Evolutionary conservation across 2,888 invertebrate genomes (phyloP), one percentile per base, ranked within the genome.

Genomic region (Elmis aenea): DNA sequence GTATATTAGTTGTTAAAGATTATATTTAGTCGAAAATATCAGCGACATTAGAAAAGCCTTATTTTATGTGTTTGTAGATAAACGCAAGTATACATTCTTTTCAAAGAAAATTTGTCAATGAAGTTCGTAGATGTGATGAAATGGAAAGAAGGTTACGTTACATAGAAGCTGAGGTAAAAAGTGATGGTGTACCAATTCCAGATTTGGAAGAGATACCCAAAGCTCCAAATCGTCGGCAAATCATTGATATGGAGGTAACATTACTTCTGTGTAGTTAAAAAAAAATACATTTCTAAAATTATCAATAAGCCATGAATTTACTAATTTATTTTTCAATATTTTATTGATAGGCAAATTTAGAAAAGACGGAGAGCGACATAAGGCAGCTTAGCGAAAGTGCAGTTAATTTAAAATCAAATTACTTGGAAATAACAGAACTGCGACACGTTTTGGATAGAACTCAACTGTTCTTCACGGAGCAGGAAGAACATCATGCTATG

Each of bases 291-390:
- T n/a, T n/a, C n/a, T n/a, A n/a, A n/a, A n/a, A n/a, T n/a, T n/a
- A n/a, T n/a, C n/a, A n/a, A n/a, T n/a, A n/a, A n/a, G n/a, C n/a
- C n/a, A n/a, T n/a, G n/a, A n/a, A n/a, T n/a, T n/a, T n/a, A n/a
- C n/a, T n/a, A n/a, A n/a, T n/a, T n/a, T n/a, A n/a, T n/a, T n/a
- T n/a, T n/a, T n/a, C n/a, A n/a, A n/a, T n/a, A n/a, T n/a, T n/a
- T n/a, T n/a, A n/a, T 26, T 26, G n/a, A n/a, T 20, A 89, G 80
- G 87, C 89, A 1, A 90, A 92, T 52, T 78, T 96, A 63, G 96
- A 97, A 68, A 93, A 94, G 70, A 86, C 93, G 12, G 96, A 97
- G 67, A 87, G 88, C 52, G 96, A 97, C 68, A 83, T 97, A 50
- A 76, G 89, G 33, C 95, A 96, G 69, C 76, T 97, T 45, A 91